Base-by-base conservation (phyloP, 2,888 invertebrate species). In the Epistrophe eligans region DNA sequence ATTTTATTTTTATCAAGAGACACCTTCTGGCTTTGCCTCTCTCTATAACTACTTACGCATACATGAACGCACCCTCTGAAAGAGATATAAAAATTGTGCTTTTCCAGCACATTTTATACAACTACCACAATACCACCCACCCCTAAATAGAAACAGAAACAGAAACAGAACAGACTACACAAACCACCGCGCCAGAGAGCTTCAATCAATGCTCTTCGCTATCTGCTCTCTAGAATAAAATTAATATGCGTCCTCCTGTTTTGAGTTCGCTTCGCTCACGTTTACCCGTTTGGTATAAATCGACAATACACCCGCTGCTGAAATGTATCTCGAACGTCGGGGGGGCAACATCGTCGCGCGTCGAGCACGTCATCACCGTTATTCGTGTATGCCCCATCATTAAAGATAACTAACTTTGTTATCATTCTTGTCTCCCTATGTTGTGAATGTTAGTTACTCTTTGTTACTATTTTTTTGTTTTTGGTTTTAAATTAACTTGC, bases 341-440 rank as follows among this genome's bases (percentile, higher is more conserved):
- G 87, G 87, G 87, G 87, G 87, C 83, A 83, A 87, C 83, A 87
- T 87, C 87, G 87, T 71, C 79, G 83, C 79, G 87, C 87, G 79
- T 32, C 83, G 83, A 50, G 87, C 79, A 87, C 87, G 83, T 83
- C 87, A 87, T 82, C 74, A 76, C 58, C 87, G 83, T 87, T 79
- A 64, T 76, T 87, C 87, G 87, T 83, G 74, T 79, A 57, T 87
- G 83, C 87, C 87, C 87, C 87, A 87, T 40, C 24, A 55, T 40
- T 17, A 70, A 55, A 70, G 70, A 70, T 70, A 70, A 70, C 79
- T 70, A n/a, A 55, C 79, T 72, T 62, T 83, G 83, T 87, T 87
- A 87, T 87, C 87, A 87, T 35, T 55, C 52, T 74, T 45, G 71
- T 79, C 76, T 48, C 70, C 74, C 67, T 58, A 87, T 87, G 79